Base-by-base conservation (phyloP, 1,140 invertebrate species). In the Cheumatopsyche charites region DNA sequence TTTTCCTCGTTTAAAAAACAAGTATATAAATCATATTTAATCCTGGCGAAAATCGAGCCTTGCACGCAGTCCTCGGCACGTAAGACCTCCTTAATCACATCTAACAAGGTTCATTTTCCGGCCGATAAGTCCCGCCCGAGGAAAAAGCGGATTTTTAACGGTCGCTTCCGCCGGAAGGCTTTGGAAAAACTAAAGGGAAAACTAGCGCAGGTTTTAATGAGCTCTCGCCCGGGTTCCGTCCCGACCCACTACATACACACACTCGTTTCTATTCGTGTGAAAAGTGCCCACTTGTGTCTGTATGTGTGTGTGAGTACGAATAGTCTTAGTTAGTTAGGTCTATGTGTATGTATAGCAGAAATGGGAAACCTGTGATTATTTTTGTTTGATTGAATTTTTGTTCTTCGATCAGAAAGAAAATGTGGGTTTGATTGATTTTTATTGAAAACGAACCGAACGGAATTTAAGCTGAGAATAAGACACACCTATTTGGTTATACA, bases 191-290 rank as follows among this genome's bases (percentile, higher is more conserved):
- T 42, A 65, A 42, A 42, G 62, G 41, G 15, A 65, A 62, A 65
- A 65, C 65, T 67, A 67, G 36, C 55, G 25, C 41, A 9, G 41
- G 26, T 73, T 73, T 73, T 74, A 74, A 74, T 74, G 69, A 71
- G 73, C 69, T 71, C 63, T 69, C 29, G 55, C 55, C 19, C 21
- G 13, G 17, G 29, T 58, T 26, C 1, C 55, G 17, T 55, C 21
- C 55, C 21, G 17, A 1, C n/a, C 21, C n/a, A 13, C 55, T 25
- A 5, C 55, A 1, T 19, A n/a, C 19, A 52, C 23, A 52, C 43
- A 19, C 3, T 19, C 49, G 49, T 52, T 19, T 5, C 41, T 12
- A 12, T 42, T 42, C 5, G 12, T 12, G 41, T 6, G 41, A 6
- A 42, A 12, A 12, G 12, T 42, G 41, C 41, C 29, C 58, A 36